Percentiles rank a stretch among this genome's conserved stretches.
These are phyloP conservation scores for Tetranychus urticae DNA, from an alignment of 1,140 invertebrate species.

Conservation along the genomic window DNA sequence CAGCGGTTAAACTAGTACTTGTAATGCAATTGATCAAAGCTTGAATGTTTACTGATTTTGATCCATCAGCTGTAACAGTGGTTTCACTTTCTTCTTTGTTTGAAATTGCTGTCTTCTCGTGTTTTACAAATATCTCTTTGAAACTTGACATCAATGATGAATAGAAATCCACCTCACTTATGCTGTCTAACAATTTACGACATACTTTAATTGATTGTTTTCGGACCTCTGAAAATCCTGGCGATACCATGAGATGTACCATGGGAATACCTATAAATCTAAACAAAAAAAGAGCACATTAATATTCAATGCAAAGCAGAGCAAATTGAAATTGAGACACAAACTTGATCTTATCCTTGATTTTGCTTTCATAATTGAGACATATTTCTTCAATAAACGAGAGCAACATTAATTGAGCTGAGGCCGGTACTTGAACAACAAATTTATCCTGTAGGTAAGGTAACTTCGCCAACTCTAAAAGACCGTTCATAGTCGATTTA, in stretches of 20 bases:
- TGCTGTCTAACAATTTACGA: background rate
- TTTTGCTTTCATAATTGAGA: conserved; percentile 29
- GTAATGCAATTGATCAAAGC: background rate
- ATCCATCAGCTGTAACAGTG: background rate
- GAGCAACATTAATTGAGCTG: conserved; percentile 26
- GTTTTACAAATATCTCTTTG: background rate
- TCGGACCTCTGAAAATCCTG: background rate
- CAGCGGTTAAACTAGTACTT: background rate
- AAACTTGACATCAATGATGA: background rate
- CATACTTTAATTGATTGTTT: background rate
- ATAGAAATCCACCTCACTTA: background rate
- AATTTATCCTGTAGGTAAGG: conserved; percentile 60
- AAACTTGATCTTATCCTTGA: conserved; percentile 25
- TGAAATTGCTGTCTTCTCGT: background rate
- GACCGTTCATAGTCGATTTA: conserved; percentile 11
- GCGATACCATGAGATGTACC: background rate
- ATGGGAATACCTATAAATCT: background rate
- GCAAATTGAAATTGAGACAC: background rate
- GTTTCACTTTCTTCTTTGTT: background rate
- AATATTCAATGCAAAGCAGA: background rate
- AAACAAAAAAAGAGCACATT: background rate
- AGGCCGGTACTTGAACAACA: conserved; percentile 37
- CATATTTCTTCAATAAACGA: conserved; percentile 36
- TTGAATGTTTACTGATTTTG: background rate
- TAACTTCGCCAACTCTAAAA: conserved; percentile 46